These are phyloP conservation scores for Dufourea novaeangliae DNA, from an alignment of 1,140 invertebrate genomes.

Conservation along the genomic window DNA sequence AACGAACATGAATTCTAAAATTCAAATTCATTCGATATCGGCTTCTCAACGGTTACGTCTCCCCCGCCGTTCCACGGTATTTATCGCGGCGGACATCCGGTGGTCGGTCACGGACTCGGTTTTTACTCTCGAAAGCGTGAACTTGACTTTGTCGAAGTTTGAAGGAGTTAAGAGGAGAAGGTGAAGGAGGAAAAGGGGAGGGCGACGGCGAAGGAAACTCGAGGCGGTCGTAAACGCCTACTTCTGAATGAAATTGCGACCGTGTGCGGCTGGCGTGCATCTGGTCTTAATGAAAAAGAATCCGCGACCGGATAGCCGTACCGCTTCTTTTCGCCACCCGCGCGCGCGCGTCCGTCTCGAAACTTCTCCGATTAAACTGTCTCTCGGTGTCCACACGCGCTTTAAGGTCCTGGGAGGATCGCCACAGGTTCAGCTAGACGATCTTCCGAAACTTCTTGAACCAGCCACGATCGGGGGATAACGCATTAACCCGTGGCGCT, in stretches of 20 bases:
- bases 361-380: constrained; percentile 5
- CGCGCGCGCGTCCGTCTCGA: background rate
- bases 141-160: constrained; percentile 51
- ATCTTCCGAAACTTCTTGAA: background rate
- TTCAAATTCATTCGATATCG: constrained; percentile 9
- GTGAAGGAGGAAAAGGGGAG: background rate
- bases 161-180: background rate
- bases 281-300: constrained; percentile 42
- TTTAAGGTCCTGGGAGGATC: background rate
- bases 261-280: constrained; percentile 27
- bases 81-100: constrained; percentile 46
- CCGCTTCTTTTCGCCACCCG: background rate
- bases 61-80: background rate
- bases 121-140: constrained; percentile 31
- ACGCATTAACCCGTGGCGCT: background rate
- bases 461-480: constrained; percentile 6
- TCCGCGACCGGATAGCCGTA: constrained; percentile 32
- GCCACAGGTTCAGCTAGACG: background rate
- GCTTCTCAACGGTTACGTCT: background rate
- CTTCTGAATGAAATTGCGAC: constrained; percentile 36
- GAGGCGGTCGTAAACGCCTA: constrained; percentile 24
- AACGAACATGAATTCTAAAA: too few species aligned
- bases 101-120: background rate
- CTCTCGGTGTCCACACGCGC: background rate
- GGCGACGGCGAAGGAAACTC: background rate